A percentile compares a stretch with the other conserved stretches of the same genome.
Evolutionary conservation across 2,888 invertebrate genomes (phyloP).

Genomic region (Pocota personata): DNA sequence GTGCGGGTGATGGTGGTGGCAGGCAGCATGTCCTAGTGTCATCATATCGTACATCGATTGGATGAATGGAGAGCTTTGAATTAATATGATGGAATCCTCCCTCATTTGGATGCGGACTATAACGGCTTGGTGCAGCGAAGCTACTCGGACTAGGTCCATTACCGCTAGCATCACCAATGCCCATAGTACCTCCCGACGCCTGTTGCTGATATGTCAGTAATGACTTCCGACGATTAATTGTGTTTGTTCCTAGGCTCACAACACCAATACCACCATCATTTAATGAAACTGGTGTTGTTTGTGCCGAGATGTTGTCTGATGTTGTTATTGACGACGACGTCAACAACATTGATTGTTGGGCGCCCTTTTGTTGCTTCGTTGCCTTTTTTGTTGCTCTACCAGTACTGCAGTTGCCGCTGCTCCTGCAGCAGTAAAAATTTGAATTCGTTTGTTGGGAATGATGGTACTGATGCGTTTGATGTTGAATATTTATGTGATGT

Average conservation of each 20-base stretch:
- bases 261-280: slow-evolving; percentile 29
- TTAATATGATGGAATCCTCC: slow-evolving; percentile 73
- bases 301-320: neutral
- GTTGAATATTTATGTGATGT: slow-evolving; percentile 64
- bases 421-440: slow-evolving; percentile 23
- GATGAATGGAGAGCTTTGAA: slow-evolving; percentile 76
- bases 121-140: slow-evolving; percentile 76
- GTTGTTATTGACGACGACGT: slow-evolving; percentile 18
- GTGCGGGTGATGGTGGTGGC: slow-evolving; percentile 83
- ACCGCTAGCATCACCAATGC: slow-evolving; percentile 30
- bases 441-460: slow-evolving; percentile 53
- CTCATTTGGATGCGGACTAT: slow-evolving; percentile 75
- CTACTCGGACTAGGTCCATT: slow-evolving; percentile 38
- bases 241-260: slow-evolving; percentile 16
- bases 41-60: slow-evolving; percentile 78
- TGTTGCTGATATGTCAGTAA: slow-evolving; percentile 79
- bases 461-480: slow-evolving; percentile 58
- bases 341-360: slow-evolving; percentile 57
- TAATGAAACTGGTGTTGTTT: slow-evolving; percentile 19
- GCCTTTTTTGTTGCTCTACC: neutral
- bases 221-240: slow-evolving; percentile 77
- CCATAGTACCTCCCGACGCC: slow-evolving; percentile 49
- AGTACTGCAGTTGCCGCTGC: neutral
- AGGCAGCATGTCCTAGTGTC: slow-evolving; percentile 79
- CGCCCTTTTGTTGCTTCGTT: neutral